Evolutionary conservation across 2,113 vertebrate genomes (phyloP), one percentile per base, ranked within the genome.

Genomic region (Erythrocercus mccallii): DNA sequence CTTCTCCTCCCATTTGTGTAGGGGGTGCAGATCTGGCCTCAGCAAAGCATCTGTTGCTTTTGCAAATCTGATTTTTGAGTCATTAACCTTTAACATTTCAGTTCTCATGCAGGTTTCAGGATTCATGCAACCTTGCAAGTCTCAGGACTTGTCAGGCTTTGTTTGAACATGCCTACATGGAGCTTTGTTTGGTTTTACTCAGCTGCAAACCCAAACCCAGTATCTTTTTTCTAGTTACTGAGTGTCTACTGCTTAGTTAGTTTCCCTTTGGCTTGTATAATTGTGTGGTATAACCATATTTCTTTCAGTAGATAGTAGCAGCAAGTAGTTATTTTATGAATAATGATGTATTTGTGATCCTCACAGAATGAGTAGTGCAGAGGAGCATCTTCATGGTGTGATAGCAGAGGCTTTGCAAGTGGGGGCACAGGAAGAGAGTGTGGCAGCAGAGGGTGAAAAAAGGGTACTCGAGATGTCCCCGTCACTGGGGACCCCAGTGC

Each of bases 391-490:
- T 14, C 3, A 6, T 1, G 1, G 30, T 68, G 72, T 72, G 38
- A 24, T 18, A 30, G 60, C 37, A 70, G 69, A 89, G 57, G 10
- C 27, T 23, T 84, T 60, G 25, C 19, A 64, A 11, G 11, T 20
- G 22, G 35, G 20, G 21, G 19, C 50, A 45, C 11, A 4, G 42
- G 70, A 31, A 27, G 30, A 14, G 28, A 24, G 37, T 17, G 11
- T 56, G n/a, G 30, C 16, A 86, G 23, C 56, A 53, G 54, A 47
- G 19, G 44, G 33, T 80, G 44, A n/a, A 71, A 70, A 66, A 45
- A n/a, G 7, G 2, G n/a, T 38, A 5, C 5, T 45, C 0, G 0
- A 53, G 37, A 19, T 62, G 25, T 11, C 6, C 6, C 6, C 12
- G 7, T 24, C 51, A 2, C 44, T 69, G 54, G 33, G 13, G 21